A percentile compares a stretch with the other conserved stretches of the same genome.
Evolutionary conservation across 2,888 invertebrate species (phyloP).

Genomic region (Cremastinae sp.): DNA sequence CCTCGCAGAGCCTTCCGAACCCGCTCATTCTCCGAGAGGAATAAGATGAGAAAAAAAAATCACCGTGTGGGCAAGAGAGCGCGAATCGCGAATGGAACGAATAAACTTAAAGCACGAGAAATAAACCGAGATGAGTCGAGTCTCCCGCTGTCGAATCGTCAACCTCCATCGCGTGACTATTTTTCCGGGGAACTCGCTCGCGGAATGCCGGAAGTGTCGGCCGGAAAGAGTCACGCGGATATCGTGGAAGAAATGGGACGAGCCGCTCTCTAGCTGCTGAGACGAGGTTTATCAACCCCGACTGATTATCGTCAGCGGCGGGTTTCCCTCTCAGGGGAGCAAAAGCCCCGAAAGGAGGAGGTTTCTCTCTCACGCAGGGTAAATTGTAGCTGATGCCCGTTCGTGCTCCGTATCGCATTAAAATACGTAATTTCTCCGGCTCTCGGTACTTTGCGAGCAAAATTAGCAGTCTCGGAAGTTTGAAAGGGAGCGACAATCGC

Average conservation of each 20-base stretch:
- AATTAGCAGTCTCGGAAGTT: no score
- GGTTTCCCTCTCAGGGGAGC: neutral
- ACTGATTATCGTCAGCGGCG: conserved; percentile 5
- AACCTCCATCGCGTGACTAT: neutral
- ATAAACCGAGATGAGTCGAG: no score
- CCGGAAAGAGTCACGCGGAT: no score
- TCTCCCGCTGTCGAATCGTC: no score
- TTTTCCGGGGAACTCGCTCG: neutral
- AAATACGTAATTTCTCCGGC: neutral
- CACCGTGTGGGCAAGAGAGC: no score
- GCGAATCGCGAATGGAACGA: no score
- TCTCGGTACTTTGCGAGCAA: no score
- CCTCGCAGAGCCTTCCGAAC: neutral
- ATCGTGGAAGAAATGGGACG: neutral
- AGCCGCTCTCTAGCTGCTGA: neutral
- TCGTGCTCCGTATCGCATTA: neutral
- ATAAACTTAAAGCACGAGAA: no score
- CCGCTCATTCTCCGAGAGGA: neutral
- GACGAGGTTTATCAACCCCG: conserved; percentile 8
- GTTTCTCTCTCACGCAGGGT: conserved; percentile 4
- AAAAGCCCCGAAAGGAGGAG: neutral
- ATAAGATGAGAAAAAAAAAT: neutral
- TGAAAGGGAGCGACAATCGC: no score
- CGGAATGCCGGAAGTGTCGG: neutral
- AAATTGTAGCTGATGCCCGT: neutral